Evolutionary conservation across 2,888 invertebrate species (phyloP).

Genomic region (Mythimna albipuncta): DNA sequence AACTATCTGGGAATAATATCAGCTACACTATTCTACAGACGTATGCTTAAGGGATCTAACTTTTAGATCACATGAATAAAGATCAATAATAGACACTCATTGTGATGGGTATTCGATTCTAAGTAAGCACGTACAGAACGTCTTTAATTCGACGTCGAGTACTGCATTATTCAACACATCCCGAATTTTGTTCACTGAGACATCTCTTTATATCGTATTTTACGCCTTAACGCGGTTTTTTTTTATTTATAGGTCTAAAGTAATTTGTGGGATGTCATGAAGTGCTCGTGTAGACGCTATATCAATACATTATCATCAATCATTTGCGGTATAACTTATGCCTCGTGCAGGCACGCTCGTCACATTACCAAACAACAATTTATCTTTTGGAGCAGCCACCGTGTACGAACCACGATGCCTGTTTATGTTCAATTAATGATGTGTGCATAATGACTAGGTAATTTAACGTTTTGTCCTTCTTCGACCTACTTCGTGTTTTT

Average conservation of each 20-base stretch:
- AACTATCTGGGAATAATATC: not conserved
- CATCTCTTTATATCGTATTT: slow-evolving; percentile 16
- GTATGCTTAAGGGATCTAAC: not conserved
- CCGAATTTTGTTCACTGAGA: slow-evolving; percentile 39
- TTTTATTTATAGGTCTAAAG: slow-evolving; percentile 16
- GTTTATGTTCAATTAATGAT: slow-evolving; percentile 18
- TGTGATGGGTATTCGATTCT: slow-evolving; percentile 5
- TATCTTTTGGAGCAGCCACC: slow-evolving; percentile 37
- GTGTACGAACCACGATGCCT: not conserved
- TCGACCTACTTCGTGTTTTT: not conserved
- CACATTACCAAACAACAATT: slow-evolving; percentile 53
- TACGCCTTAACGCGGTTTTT: not conserved
- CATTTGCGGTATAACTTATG: slow-evolving; percentile 54
- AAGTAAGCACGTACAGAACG: slow-evolving; percentile 31
- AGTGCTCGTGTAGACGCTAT: slow-evolving; percentile 22
- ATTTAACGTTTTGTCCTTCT: not conserved
- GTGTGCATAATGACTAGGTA: not conserved
- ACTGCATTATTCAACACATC: slow-evolving; percentile 50
- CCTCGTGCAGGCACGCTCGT: slow-evolving; percentile 49
- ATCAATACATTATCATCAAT: slow-evolving; percentile 57
- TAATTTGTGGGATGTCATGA: slow-evolving; percentile 20
- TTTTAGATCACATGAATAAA: slow-evolving; percentile 15
- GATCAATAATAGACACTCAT: slow-evolving; percentile 19
- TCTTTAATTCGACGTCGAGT: slow-evolving; percentile 32
- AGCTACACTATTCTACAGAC: not conserved